A percentile compares a stretch with the other conserved stretches of the same genome.
These are phyloP conservation scores for Coturnix japonica DNA, from an alignment of 2,113 vertebrate species.

Conservation along the genomic window DNA sequence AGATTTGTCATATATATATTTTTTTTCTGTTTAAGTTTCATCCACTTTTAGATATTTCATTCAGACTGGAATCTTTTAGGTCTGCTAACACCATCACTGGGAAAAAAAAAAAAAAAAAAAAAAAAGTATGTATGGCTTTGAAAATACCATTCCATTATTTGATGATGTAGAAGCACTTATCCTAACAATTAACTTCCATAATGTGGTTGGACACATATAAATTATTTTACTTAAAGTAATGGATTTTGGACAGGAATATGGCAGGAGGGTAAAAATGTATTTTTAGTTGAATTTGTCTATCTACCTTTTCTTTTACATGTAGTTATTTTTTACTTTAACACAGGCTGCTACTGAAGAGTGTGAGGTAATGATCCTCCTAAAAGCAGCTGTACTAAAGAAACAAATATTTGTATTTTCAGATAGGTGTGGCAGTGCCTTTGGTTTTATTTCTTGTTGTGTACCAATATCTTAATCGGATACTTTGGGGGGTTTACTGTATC, in stretches of 20 bases:
- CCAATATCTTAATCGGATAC: neutral
- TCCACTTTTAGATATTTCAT: neutral
- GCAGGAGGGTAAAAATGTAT: neutral
- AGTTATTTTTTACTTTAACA: neutral
- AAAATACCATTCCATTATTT: neutral
- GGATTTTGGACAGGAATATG: neutral
- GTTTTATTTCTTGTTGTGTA: neutral
- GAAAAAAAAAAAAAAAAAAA: too few relatives aligned
- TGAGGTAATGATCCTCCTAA: neutral
- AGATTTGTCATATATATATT: neutral
- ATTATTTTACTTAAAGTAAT: neutral
- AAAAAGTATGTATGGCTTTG: neutral
- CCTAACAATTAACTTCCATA: neutral
- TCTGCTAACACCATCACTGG: neutral
- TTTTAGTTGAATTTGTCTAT: neutral
- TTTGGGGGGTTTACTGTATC: neutral
- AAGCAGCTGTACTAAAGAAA: neutral
- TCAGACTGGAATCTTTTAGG: neutral
- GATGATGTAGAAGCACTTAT: neutral
- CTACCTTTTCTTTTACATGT: neutral
- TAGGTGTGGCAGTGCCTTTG: neutral
- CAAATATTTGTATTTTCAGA: neutral
- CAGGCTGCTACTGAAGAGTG: neutral
- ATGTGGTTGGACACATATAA: neutral
- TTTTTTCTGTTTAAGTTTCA: neutral